Percentiles rank a stretch among this genome's conserved stretches.
Evolutionary conservation across 2,888 invertebrate species (phyloP).

Genomic region (Trachelus troglodyta): DNA sequence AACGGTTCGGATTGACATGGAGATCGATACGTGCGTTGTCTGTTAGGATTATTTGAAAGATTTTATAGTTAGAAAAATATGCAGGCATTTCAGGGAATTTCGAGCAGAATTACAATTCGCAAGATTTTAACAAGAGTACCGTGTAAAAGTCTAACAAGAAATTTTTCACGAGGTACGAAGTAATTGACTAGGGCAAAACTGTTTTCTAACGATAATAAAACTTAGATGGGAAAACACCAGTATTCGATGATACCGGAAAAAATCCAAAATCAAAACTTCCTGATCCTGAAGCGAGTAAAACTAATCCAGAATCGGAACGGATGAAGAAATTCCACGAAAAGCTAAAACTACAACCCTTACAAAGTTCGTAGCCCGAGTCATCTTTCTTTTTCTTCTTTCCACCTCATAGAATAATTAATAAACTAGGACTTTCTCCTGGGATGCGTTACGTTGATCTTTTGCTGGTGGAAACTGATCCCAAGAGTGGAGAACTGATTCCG

Average conservation of each 20-base stretch:
- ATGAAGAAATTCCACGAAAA: conserved; percentile 55
- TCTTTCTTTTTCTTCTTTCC: neutral
- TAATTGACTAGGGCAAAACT: neutral
- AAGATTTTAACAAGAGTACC: neutral
- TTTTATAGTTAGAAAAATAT: neutral
- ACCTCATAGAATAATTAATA: conserved; percentile 4
- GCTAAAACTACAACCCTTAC: conserved; percentile 44
- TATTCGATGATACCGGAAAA: neutral
- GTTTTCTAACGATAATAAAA: neutral
- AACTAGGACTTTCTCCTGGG: conserved; percentile 32
- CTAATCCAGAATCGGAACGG: conserved; percentile 38
- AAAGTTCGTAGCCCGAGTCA: conserved; percentile 28
- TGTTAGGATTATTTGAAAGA: neutral
- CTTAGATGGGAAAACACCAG: neutral
- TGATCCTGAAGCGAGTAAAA: neutral
- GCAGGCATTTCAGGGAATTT: neutral
- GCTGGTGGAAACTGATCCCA: conserved; percentile 48
- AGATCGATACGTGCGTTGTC: neutral
- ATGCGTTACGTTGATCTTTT: conserved; percentile 47
- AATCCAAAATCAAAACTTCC: neutral
- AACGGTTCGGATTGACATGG: neutral
- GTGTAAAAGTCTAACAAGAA: neutral
- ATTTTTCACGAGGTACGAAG: neutral
- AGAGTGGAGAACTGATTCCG: conserved; percentile 45
- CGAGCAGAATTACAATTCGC: neutral